Base-by-base conservation (phyloP, 1,140 invertebrate genomes). In the Campoletis sonorensis region DNA sequence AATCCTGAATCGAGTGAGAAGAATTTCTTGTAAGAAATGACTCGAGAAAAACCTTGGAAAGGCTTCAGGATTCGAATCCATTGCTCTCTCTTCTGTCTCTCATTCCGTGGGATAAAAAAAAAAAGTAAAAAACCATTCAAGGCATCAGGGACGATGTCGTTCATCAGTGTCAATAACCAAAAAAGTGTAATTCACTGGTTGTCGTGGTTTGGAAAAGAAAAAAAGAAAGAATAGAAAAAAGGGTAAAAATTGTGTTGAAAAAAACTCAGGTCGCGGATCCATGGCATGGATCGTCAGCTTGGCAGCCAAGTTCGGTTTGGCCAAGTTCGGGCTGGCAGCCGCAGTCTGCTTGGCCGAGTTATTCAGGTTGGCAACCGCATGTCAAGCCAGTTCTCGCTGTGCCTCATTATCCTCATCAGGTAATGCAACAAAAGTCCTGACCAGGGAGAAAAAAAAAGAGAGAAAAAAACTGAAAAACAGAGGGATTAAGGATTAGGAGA, bases 221-320 rank as follows among this genome's bases (percentile, higher is more conserved):
- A 23, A 45, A 64, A 8, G 18, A 54, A 54, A 54, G 18, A 15
- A 54, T 15, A 54, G n/a, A 8, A n/a, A n/a, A 51, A 51, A 51
- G 15, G 1, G 13, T 26, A 73, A 23, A 75, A 51, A 75, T 37
- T 61, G 51, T 77, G 54, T 78, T 61, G 16, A 67, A 64, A 33
- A n/a, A 26, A 30, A 33, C 26, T 77, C 37, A 80, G 80, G 67
- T 68, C 0, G 30, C 30, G 30, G 23, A 85, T 85, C 84, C 84
- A 81, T 88, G 87, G 87, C 85, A 87, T 18, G 71, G 84, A 75
- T 85, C 84, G 18, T 80, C 79, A 30, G 79, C 49, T 45, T 77
- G 75, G 73, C 83, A 87, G 76, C 71, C 79, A 49, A 49, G 83
- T 40, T 73, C 72, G 79, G 71, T 45, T 3, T 78, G 76, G 76